Evolutionary conservation across 2,797 vertebrate species (phyloP).

Genomic region (Lepilemur ruficaudatus): DNA sequence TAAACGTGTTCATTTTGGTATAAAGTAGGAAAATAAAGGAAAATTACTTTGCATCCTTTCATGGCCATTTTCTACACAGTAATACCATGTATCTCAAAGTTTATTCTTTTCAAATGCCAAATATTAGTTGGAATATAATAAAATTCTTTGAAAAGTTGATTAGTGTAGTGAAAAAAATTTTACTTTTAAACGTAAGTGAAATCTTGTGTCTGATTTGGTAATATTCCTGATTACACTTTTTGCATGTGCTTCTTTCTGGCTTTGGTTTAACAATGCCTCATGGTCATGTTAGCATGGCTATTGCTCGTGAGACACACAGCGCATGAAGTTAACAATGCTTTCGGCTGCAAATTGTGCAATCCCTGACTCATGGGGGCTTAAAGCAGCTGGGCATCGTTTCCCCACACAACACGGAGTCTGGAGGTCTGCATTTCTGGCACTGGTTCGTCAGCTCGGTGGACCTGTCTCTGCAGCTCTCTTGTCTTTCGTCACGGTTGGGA

Average conservation of each 20-base stretch:
- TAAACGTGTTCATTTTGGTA: background rate
- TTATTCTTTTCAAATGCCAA: constrained; percentile 33
- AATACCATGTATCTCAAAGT: background rate
- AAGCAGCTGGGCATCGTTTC: background rate
- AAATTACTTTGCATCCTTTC: constrained; percentile 31
- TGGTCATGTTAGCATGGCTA: background rate
- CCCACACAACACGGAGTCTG: background rate
- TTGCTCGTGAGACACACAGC: background rate
- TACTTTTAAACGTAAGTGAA: background rate
- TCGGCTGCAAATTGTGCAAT: background rate
- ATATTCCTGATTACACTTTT: background rate
- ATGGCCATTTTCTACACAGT: background rate
- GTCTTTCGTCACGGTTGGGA: background rate
- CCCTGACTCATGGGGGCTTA: background rate
- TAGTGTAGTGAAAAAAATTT: background rate
- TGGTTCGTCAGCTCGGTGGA: fast-evolving
- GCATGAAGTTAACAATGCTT: background rate
- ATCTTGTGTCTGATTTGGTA: background rate
- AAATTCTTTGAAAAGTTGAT: background rate
- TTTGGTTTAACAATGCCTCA: background rate
- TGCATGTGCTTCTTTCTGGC: background rate
- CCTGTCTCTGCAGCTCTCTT: background rate
- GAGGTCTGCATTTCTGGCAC: background rate
- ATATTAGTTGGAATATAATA: background rate
- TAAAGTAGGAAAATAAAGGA: constrained; percentile 20